A percentile compares a stretch with the other conserved stretches of the same genome.
Evolutionary conservation across 2,888 invertebrate species (phyloP).

Genomic region (Dasypogon diadema): DNA sequence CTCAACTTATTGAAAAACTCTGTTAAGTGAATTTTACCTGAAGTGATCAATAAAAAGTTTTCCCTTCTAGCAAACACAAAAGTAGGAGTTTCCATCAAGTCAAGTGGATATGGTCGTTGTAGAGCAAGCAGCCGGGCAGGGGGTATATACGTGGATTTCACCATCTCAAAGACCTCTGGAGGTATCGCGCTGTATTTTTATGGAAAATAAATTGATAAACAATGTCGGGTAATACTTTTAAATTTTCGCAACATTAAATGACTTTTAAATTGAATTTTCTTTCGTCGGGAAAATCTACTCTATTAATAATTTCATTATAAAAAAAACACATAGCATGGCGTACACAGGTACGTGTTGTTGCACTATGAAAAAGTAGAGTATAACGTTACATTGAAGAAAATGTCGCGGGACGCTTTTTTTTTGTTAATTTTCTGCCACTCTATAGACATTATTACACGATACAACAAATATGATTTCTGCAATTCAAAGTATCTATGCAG

Average conservation of each 20-base stretch:
- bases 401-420: too few species aligned
- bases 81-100: constrained; percentile 27
- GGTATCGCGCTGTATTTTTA: constrained; percentile 53
- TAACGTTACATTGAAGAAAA: neutral
- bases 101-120: constrained; percentile 24
- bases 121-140: neutral
- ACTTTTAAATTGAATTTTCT: constrained; percentile 60
- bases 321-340: constrained; percentile 4
- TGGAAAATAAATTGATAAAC: constrained; percentile 60
- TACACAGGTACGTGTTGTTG: too few species aligned
- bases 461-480: too few species aligned
- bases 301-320: constrained; percentile 48
- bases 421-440: too few species aligned
- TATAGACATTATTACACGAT: too few species aligned
- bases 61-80: constrained; percentile 28
- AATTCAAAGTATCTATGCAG: too few species aligned
- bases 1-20: constrained; percentile 47
- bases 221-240: constrained; percentile 60
- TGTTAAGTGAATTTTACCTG: constrained; percentile 46
- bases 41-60: constrained; percentile 50
- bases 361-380: neutral
- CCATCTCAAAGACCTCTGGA: constrained; percentile 46
- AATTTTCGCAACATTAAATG: constrained; percentile 60
- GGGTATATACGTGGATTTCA: neutral
- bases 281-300: constrained; percentile 51